Evolutionary conservation across 2,888 invertebrate genomes (phyloP), one percentile per base, ranked within the genome.

Genomic region (Copidosoma aretas): DNA sequence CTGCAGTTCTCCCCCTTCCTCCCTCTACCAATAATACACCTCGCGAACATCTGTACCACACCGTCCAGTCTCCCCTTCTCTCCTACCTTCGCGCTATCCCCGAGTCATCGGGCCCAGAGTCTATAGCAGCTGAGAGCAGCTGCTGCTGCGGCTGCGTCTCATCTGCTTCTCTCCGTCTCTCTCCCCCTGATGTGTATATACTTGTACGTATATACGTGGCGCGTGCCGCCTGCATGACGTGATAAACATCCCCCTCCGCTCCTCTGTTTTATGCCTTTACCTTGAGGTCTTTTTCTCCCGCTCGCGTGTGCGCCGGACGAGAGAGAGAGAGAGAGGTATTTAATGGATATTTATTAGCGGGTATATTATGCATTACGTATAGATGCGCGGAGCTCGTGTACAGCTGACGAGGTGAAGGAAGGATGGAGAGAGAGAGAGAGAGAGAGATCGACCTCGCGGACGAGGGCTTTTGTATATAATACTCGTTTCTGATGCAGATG

Each of bases 301-400:
- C 53, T 59, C 15, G 39, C 61, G 14, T 10, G 41, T 14, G 41
- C 22, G 41, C 22, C n/a, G 41, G 17, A 46, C 32, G 39, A 52
- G 46, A 22, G 51, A 22, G 22, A 24, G 57, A 54, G 63, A 25
- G 15, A 24, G 43, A 66, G 62, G 73, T 75, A 78, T 14, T 80
- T 83, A 81, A 82, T 81, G 82, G 81, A 81, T 81, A 82, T 83
- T 81, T 82, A 83, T 83, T 82, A 81, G 79, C 80, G 77, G 76
- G n/a, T n/a, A n/a, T n/a, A n/a, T n/a, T n/a, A n/a, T n/a, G n/a
- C n/a, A n/a, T n/a, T n/a, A n/a, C n/a, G n/a, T 32, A 19, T 43
- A 22, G 19, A 17, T 19, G n/a, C 43, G 74, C 75, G 73, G 76
- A 77, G 77, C 76, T n/a, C n/a, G n/a, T 75, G 72, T 75, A 79